Conservation (phyloP, 2,113 vertebrate genomes). For the Varanus komodoensis region DNA sequence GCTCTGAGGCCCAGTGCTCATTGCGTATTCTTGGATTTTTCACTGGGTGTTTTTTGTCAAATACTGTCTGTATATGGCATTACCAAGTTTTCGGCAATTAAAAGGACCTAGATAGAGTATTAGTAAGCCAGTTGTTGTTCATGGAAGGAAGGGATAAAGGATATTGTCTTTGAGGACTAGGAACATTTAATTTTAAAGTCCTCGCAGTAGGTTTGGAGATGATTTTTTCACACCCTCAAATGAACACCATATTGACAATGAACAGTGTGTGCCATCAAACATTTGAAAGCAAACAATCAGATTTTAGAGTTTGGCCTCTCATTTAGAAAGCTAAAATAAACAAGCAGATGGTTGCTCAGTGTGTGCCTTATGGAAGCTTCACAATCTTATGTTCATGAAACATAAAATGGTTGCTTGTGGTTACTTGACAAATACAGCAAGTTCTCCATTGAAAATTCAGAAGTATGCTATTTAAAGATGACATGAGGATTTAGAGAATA, state of each 20-base stretch:
- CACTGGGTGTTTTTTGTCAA: neutral
- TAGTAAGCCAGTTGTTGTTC: neutral
- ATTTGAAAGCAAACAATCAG: slow-evolving; percentile 45
- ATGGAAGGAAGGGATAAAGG: no score
- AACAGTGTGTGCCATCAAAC: slow-evolving; percentile 20
- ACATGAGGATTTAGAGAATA: slow-evolving; percentile 56
- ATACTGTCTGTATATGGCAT: neutral
- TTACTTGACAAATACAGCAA: slow-evolving; percentile 54
- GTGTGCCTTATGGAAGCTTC: slow-evolving; percentile 60
- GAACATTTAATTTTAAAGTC: neutral
- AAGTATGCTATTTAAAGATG: slow-evolving; percentile 51
- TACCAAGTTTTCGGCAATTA: neutral
- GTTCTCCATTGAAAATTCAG: slow-evolving; percentile 55
- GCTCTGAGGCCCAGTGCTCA: neutral
- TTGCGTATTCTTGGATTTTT: neutral
- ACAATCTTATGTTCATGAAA: slow-evolving; percentile 53
- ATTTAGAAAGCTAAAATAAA: slow-evolving; percentile 54
- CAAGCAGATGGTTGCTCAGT: slow-evolving; percentile 66
- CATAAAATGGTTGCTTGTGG: slow-evolving; percentile 58
- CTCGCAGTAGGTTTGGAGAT: slow-evolving; percentile 15
- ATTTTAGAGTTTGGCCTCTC: slow-evolving; percentile 22
- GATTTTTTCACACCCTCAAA: slow-evolving; percentile 30
- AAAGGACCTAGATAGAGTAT: neutral
- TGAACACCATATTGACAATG: slow-evolving; percentile 35
- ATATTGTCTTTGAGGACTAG: neutral